Evolutionary conservation across 2,888 invertebrate genomes (phyloP).

Genomic region (Drosophila ezoana): DNA sequence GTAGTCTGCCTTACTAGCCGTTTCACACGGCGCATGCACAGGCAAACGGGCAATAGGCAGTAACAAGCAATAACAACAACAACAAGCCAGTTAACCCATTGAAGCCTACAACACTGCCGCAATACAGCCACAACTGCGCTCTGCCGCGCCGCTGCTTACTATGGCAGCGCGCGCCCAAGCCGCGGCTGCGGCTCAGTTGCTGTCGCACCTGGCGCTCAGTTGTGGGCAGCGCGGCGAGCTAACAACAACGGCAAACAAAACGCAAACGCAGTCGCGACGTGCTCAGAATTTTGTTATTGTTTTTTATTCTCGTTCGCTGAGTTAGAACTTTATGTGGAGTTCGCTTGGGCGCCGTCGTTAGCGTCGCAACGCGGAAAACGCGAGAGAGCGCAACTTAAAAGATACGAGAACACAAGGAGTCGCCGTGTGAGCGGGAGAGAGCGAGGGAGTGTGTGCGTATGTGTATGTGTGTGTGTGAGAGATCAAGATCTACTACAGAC

Average conservation of each 20-base stretch:
- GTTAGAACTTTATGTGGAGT: conserved; percentile 54
- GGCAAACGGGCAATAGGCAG: conserved; percentile 33
- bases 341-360: conserved; percentile 14
- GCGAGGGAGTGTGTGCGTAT: conserved; percentile 34
- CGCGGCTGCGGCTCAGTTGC: conserved; percentile 45
- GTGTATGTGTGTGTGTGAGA: conserved; percentile 13
- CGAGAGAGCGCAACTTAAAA: conserved; percentile 7
- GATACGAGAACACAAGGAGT: conserved; percentile 34
- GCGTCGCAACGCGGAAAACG: conserved; percentile 8
- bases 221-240: conserved; percentile 69
- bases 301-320: conserved; percentile 2
- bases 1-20: conserved; percentile 15
- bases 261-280: conserved; percentile 49
- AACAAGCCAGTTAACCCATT: conserved; percentile 54
- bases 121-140: conserved; percentile 33
- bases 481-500: conserved; percentile 48
- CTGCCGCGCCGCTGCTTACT: conserved; percentile 32
- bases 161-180: conserved; percentile 46
- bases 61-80: conserved; percentile 27
- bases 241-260: conserved; percentile 68
- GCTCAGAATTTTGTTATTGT: conserved; percentile 35
- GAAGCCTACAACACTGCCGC: conserved; percentile 38
- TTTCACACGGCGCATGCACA: conserved; percentile 35
- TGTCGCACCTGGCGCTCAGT: conserved; percentile 75
- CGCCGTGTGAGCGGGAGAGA: conserved; percentile 31